phyloP scores from a whole-genome alignment of 2,113 vertebrate species.

The Heteronetta atricapilla region DNA sequence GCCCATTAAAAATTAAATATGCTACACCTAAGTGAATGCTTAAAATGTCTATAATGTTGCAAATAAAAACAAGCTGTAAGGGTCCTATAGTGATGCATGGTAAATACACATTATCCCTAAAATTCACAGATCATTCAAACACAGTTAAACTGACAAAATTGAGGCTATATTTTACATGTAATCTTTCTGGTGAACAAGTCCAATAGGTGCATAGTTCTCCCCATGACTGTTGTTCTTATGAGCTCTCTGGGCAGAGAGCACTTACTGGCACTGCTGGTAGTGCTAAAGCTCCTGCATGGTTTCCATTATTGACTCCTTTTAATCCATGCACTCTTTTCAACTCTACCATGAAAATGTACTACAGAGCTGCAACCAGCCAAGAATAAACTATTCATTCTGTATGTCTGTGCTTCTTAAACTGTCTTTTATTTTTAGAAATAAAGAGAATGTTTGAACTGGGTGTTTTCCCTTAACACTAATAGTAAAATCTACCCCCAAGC shows the following conservation, averaged over 20 bases:
- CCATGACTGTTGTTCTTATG: not conserved
- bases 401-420: not conserved
- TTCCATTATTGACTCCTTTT: constrained; percentile 21
- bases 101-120: not conserved
- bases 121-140: constrained; percentile 11
- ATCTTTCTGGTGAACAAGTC: not conserved
- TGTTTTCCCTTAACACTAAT: not conserved
- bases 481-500: not conserved
- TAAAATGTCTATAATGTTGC: not conserved
- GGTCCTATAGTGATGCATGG: not conserved
- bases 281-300: not conserved
- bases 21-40: not conserved
- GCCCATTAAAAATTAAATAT: constrained; percentile 28
- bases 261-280: not conserved
- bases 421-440: not conserved
- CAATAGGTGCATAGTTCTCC: not conserved
- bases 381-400: not conserved
- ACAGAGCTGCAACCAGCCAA: not conserved
- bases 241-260: not conserved
- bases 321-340: constrained; percentile 9
- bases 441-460: not conserved
- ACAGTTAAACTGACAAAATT: not conserved
- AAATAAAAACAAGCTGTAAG: constrained; percentile 22
- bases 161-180: not conserved
- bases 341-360: not conserved